Conservation (phyloP, 1,140 invertebrate genomes). For the Laupala kohalensis region DNA sequence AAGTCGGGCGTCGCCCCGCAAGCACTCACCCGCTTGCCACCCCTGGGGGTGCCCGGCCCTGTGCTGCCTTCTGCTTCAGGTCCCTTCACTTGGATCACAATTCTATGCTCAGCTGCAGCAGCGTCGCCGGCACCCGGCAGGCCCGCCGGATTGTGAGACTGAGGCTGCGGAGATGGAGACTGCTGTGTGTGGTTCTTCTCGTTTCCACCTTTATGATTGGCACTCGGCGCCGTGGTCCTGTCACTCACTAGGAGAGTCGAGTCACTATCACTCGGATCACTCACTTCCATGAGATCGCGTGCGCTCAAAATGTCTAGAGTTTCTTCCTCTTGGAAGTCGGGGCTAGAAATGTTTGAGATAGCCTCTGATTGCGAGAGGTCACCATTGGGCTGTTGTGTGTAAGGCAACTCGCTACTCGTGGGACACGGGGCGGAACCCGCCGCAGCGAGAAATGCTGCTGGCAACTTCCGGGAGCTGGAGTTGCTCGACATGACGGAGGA, state of each 20-base stretch:
- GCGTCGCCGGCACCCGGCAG: slow-evolving; percentile 40
- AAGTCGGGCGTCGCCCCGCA: slow-evolving; percentile 26
- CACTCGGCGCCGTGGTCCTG: slow-evolving; percentile 25
- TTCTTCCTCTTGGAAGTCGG: slow-evolving; percentile 68
- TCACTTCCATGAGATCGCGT: slow-evolving; percentile 66
- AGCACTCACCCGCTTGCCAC: slow-evolving; percentile 17
- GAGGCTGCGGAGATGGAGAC: no score
- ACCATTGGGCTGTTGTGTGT: slow-evolving; percentile 13
- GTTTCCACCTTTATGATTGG: slow-evolving; percentile 29
- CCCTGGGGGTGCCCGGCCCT: slow-evolving; percentile 18
- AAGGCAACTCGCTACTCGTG: background rate
- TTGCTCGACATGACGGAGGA: slow-evolving; percentile 62
- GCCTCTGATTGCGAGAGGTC: slow-evolving; percentile 46
- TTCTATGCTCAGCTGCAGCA: slow-evolving; percentile 37
- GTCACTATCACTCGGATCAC: slow-evolving; percentile 74
- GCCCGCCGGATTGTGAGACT: slow-evolving; percentile 74
- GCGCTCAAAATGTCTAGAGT: slow-evolving; percentile 48
- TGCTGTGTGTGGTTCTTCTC: no score
- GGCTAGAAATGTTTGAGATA: slow-evolving; percentile 74
- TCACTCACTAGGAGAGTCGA: slow-evolving; percentile 38
- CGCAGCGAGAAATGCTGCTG: background rate
- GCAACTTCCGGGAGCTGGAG: slow-evolving; percentile 8
- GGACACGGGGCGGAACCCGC: background rate
- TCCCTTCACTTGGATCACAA: slow-evolving; percentile 72
- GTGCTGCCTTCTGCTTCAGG: slow-evolving; percentile 34